Percentiles rank a stretch among this genome's conserved stretches.
Evolutionary conservation across 2,888 invertebrate genomes (phyloP).

Genomic region (Lepidonotus clava): DNA sequence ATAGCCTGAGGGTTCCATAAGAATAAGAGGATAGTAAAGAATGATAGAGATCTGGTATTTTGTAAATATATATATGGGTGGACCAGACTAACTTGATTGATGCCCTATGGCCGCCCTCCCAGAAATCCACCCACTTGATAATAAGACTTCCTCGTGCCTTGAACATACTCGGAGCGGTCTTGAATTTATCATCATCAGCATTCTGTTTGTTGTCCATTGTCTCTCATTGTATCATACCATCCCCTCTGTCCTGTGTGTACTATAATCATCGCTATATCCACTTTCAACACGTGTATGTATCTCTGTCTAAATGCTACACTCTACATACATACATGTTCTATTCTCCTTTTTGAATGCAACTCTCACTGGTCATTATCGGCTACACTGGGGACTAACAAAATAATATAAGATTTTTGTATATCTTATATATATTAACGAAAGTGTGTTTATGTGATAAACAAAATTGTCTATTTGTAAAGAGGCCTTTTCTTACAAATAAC

Average conservation of each 20-base stretch:
- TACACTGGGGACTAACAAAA: too few species aligned
- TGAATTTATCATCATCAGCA: too few species aligned
- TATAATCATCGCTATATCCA: too few species aligned
- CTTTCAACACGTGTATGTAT: neutral
- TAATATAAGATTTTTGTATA: too few species aligned
- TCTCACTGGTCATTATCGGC: neutral
- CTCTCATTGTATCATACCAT: too few species aligned
- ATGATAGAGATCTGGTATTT: neutral
- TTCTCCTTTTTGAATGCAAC: neutral
- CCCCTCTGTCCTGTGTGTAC: too few species aligned
- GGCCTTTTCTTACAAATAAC: too few species aligned
- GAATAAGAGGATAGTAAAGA: neutral
- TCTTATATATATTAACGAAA: too few species aligned
- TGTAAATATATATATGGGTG: neutral
- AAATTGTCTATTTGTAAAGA: too few species aligned
- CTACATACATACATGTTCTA: neutral
- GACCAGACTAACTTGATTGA: neutral
- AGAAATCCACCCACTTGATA: neutral
- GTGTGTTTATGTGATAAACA: too few species aligned
- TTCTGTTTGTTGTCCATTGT: too few species aligned
- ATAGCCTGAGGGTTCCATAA: conserved; percentile 72
- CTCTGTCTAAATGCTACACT: neutral
- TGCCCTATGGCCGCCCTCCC: neutral
- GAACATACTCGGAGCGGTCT: neutral
- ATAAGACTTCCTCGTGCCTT: neutral